These are phyloP conservation scores for Plebejus argus DNA, from an alignment of 2,888 invertebrate genomes.

Conservation along the genomic window DNA sequence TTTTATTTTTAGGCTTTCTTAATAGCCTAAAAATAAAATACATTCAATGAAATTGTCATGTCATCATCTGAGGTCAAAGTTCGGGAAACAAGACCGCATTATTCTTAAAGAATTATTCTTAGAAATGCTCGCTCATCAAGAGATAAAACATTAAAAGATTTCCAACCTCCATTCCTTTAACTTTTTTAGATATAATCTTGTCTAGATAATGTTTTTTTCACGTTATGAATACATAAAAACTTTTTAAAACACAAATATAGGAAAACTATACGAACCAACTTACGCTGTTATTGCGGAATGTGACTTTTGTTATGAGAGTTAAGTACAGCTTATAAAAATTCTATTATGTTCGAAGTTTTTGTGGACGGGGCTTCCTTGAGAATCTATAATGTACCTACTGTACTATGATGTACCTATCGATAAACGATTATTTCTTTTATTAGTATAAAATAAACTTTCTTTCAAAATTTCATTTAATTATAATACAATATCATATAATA, in stretches of 20 bases:
- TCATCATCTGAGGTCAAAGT: not conserved
- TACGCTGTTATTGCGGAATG: slow-evolving; percentile 16
- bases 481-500: too few species aligned
- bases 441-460: not conserved
- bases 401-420: too few species aligned
- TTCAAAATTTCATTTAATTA: too few species aligned
- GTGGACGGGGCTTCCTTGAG: not conserved
- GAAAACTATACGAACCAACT: not conserved
- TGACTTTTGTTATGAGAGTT: slow-evolving; percentile 25
- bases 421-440: not conserved
- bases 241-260: slow-evolving; percentile 4
- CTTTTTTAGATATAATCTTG: not conserved
- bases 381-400: not conserved
- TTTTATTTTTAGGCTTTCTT: not conserved
- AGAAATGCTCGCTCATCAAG: not conserved
- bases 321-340: slow-evolving; percentile 29
- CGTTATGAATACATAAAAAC: slow-evolving; percentile 6
- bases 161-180: not conserved
- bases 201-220: slow-evolving; percentile 6
- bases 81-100: not conserved
- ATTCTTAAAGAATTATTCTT: not conserved
- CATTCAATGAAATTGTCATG: not conserved
- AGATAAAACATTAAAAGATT: not conserved
- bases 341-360: slow-evolving; percentile 22
- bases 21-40: not conserved